Percentiles rank a stretch among this genome's conserved stretches.
phyloP scores from a whole-genome alignment of 2,113 vertebrate genomes.

The Grallaria varia region DNA sequence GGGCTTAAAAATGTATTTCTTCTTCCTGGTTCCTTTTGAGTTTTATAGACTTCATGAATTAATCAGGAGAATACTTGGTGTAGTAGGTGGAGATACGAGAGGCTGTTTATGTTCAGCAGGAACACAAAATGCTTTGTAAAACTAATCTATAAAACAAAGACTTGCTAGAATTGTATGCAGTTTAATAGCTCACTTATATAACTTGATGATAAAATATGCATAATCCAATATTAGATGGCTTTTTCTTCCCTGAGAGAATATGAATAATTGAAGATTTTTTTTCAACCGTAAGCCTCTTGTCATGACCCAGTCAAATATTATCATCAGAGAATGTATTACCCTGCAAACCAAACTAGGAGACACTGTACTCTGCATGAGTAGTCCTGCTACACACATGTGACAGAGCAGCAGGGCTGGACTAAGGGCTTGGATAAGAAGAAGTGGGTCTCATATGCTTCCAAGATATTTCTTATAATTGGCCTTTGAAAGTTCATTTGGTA shows the following conservation, averaged over 20 bases:
- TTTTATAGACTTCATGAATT: slow-evolving; percentile 55
- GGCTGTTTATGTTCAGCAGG: slow-evolving; percentile 44
- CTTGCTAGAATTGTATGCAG: slow-evolving; percentile 32
- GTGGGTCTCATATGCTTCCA: slow-evolving; percentile 31
- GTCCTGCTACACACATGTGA: fast-evolving
- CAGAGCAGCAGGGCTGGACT: neutral
- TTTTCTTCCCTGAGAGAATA: neutral
- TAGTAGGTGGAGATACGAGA: neutral
- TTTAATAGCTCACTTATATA: slow-evolving; percentile 42
- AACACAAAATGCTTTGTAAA: slow-evolving; percentile 61
- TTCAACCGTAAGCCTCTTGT: slow-evolving; percentile 37
- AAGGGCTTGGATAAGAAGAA: slow-evolving; percentile 60
- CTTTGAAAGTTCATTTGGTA: neutral
- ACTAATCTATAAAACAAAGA: slow-evolving; percentile 53
- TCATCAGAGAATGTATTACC: neutral
- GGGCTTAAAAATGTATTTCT: slow-evolving; percentile 42
- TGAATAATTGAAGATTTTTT: slow-evolving; percentile 40
- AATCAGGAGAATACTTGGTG: slow-evolving; percentile 33
- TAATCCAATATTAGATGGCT: slow-evolving; percentile 22
- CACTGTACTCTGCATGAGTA: neutral
- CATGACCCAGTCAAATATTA: neutral
- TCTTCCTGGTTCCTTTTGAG: slow-evolving; percentile 38
- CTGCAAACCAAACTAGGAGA: neutral
- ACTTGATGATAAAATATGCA: slow-evolving; percentile 65
- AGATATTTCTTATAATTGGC: slow-evolving; percentile 26